Percentiles rank a stretch among this genome's conserved stretches.
These are phyloP conservation scores for Panulirus ornatus DNA, from an alignment of 1,140 invertebrate genomes.

Conservation along the genomic window DNA sequence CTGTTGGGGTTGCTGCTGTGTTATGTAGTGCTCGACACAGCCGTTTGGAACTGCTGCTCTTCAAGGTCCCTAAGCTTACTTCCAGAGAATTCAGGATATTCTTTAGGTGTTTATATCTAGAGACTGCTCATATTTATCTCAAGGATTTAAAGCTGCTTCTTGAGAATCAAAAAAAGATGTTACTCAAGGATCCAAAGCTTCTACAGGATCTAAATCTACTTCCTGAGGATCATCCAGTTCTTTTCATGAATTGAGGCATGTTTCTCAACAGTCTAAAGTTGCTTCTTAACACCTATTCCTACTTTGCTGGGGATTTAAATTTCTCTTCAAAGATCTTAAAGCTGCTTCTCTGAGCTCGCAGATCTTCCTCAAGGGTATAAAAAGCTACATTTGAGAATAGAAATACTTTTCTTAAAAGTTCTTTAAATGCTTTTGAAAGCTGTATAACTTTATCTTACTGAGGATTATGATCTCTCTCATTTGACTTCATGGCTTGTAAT, in stretches of 20 bases:
- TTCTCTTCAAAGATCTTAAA: neutral
- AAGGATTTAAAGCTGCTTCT: conserved; percentile 14
- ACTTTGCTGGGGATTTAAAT: neutral
- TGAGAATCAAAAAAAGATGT: neutral
- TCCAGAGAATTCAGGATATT: neutral
- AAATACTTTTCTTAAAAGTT: neutral
- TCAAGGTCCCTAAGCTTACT: neutral
- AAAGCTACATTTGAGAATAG: neutral
- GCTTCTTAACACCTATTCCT: neutral
- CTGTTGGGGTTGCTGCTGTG: conserved; percentile 80
- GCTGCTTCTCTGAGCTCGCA: neutral
- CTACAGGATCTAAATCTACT: neutral
- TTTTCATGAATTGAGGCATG: neutral
- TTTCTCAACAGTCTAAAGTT: conserved; percentile 2
- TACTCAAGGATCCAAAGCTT: neutral
- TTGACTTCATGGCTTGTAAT: neutral
- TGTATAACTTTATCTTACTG: neutral
- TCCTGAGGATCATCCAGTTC: neutral
- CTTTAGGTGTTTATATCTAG: neutral
- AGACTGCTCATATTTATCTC: neutral
- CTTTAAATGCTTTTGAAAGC: neutral
- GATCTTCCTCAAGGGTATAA: neutral
- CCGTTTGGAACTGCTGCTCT: neutral
- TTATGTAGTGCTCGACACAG: conserved; percentile 60
- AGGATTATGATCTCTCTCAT: neutral